These are phyloP conservation scores for Drosophila colorata DNA, from an alignment of 2,888 invertebrate genomes.

Conservation along the genomic window DNA sequence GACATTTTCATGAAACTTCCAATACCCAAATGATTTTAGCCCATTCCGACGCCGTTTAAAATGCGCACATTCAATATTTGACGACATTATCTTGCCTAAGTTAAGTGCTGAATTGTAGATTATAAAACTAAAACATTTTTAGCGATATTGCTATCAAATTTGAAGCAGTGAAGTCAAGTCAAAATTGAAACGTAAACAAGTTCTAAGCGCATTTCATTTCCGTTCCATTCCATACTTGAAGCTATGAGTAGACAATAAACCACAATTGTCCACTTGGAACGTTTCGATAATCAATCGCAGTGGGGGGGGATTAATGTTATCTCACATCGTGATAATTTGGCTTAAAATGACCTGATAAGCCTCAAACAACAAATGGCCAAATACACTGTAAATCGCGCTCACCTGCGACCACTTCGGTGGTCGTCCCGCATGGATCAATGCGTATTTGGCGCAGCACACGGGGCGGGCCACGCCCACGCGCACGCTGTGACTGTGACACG, in stretches of 20 bases:
- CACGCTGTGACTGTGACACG: constrained; percentile 3
- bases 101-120: not conserved
- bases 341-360: too few species aligned
- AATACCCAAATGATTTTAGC: too few species aligned
- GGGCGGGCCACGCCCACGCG: constrained; percentile 21
- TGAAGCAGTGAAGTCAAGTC: too few species aligned
- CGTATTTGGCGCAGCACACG: constrained; percentile 63
- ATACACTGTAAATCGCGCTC: constrained; percentile 23
- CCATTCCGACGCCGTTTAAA: not conserved
- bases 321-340: constrained; percentile 4
- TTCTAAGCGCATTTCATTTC: not conserved
- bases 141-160: constrained; percentile 4
- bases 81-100: not conserved
- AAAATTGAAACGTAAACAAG: not conserved
- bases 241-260: too few species aligned
- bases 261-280: too few species aligned
- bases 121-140: not conserved
- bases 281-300: not conserved
- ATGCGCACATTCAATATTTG: not conserved
- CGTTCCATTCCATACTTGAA: too few species aligned
- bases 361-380: too few species aligned
- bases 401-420: constrained; percentile 43
- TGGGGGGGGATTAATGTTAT: constrained; percentile 14
- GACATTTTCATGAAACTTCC: too few species aligned
- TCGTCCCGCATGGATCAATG: constrained; percentile 63